A percentile compares a stretch with the other conserved stretches of the same genome.
Evolutionary conservation across 2,888 invertebrate species (phyloP).

Genomic region (Agonopterix subpropinquella): DNA sequence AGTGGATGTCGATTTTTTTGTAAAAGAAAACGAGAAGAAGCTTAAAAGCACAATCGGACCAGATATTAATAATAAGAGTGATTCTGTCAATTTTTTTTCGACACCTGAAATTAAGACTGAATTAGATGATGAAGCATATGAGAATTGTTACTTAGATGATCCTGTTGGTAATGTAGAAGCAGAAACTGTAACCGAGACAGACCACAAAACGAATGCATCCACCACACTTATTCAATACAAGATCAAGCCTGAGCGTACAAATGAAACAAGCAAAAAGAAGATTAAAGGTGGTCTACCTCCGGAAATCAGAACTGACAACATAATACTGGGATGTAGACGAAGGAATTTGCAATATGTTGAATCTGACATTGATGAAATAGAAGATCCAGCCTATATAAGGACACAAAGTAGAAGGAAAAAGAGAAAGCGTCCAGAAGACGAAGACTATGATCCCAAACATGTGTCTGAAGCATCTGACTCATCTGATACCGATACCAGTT

Average conservation of each 20-base stretch:
- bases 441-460: background rate
- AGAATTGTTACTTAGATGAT: background rate
- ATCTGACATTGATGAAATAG: too few relatives aligned
- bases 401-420: background rate
- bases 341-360: background rate
- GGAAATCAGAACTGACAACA: background rate
- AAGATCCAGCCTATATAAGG: too few relatives aligned
- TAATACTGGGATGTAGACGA: background rate
- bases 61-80: background rate
- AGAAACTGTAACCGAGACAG: background rate
- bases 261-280: background rate
- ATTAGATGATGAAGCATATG: background rate
- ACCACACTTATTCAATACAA: background rate
- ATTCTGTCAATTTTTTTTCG: background rate
- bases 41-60: background rate
- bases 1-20: background rate
- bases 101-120: background rate
- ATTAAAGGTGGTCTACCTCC: background rate
- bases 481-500: background rate
- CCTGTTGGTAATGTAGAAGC: background rate
- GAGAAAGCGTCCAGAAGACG: background rate
- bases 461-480: background rate
- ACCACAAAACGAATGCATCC: background rate
- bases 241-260: background rate
- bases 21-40: background rate